Conservation (phyloP, 1,140 invertebrate genomes). For the Aphelenchoides besseyi region DNA sequence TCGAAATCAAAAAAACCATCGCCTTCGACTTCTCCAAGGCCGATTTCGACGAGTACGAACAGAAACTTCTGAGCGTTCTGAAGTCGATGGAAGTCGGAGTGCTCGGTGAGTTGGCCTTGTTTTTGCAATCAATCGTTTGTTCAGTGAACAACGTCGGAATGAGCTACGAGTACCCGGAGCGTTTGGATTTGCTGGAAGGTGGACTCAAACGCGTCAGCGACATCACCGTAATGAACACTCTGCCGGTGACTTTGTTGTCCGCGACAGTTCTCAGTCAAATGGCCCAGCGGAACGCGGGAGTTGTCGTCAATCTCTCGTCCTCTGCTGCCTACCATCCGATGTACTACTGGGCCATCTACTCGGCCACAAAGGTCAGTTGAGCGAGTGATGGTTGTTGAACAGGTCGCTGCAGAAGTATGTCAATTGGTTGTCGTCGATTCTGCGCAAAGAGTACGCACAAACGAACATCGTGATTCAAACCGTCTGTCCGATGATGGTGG, state of each 20-base stretch:
- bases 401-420: conserved; percentile 40
- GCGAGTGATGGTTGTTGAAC: not conserved
- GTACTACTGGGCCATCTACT: conserved; percentile 37
- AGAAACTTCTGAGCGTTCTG: conserved; percentile 34
- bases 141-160: conserved; percentile 47
- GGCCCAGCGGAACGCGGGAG: conserved; percentile 27
- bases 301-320: conserved; percentile 41
- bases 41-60: conserved; percentile 40
- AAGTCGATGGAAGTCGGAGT: conserved; percentile 40
- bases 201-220: conserved; percentile 29
- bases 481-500: conserved; percentile 43
- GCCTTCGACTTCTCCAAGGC: conserved; percentile 50
- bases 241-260: conserved; percentile 42
- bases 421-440: conserved; percentile 23
- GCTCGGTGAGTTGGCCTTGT: conserved; percentile 32
- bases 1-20: conserved; percentile 35
- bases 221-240: conserved; percentile 42
- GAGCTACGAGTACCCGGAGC: conserved; percentile 41
- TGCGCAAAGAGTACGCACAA: conserved; percentile 35
- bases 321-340: conserved; percentile 32
- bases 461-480: conserved; percentile 39
- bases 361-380: conserved; percentile 43
- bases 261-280: conserved; percentile 36
- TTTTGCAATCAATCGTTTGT: conserved; percentile 24
- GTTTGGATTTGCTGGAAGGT: conserved; percentile 22